Evolutionary conservation across 2,888 invertebrate genomes (phyloP).

Genomic region (Bellardia pandia): DNA sequence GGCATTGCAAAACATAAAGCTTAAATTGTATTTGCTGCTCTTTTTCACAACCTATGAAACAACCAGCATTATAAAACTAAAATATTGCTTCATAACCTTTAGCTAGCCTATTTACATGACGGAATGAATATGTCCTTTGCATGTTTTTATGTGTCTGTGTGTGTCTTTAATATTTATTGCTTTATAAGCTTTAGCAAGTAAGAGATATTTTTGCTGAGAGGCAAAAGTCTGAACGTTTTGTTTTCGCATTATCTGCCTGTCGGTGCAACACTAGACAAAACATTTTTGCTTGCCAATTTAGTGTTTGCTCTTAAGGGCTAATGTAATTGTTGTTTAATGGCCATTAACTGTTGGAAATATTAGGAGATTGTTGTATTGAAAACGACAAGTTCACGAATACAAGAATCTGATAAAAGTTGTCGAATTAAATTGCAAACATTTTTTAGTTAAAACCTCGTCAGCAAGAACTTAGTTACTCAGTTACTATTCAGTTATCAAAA

Average conservation of each 20-base stretch:
- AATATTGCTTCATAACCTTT: neutral
- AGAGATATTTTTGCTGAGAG: conserved; percentile 5
- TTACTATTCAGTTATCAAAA: too few species aligned
- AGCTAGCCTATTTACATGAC: neutral
- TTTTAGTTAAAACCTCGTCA: too few species aligned
- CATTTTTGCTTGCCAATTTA: conserved; percentile 25
- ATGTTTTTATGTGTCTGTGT: neutral
- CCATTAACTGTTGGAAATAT: neutral
- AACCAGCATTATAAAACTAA: neutral
- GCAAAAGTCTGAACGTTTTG: conserved; percentile 7
- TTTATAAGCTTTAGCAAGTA: neutral
- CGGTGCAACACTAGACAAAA: neutral
- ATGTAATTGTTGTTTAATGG: neutral
- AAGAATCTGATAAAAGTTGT: too few species aligned
- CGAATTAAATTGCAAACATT: too few species aligned
- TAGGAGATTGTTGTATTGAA: neutral
- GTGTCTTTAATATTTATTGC: neutral
- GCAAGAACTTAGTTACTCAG: too few species aligned
- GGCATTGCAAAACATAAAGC: conserved; percentile 24
- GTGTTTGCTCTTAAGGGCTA: neutral
- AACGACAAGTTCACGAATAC: too few species aligned
- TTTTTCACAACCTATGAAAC: too few species aligned
- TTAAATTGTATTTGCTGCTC: neutral
- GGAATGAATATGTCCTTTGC: neutral
- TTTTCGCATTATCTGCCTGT: conserved; percentile 15